A percentile compares a stretch with the other conserved stretches of the same genome.
phyloP scores from a whole-genome alignment of 1,140 invertebrate genomes.

The Drosophila asahinai region DNA sequence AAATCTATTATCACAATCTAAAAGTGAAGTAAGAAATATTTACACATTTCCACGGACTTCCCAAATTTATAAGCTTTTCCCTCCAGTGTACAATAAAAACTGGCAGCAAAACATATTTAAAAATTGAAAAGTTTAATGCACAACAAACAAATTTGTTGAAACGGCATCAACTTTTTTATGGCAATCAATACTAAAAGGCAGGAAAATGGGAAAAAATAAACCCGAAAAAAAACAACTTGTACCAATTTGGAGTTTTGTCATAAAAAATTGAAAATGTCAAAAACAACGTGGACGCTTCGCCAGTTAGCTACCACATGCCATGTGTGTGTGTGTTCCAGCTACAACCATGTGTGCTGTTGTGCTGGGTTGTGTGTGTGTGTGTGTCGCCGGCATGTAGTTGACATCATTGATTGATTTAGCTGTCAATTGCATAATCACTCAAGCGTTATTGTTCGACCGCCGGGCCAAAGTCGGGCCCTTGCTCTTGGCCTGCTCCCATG shows the following conservation, averaged over 20 bases:
- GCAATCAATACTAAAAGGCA: slow-evolving; percentile 48
- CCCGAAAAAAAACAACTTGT: slow-evolving; percentile 50
- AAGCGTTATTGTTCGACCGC: slow-evolving; percentile 84
- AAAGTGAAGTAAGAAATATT: no score
- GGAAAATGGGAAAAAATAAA: slow-evolving; percentile 5
- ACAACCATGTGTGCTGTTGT: slow-evolving; percentile 23
- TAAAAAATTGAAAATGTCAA: slow-evolving; percentile 84
- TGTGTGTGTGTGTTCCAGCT: slow-evolving; percentile 20
- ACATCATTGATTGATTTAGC: slow-evolving; percentile 85
- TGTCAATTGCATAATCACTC: slow-evolving; percentile 85
- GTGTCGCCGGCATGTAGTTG: slow-evolving; percentile 76
- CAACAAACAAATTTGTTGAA: slow-evolving; percentile 43
- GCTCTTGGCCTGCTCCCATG: slow-evolving; percentile 26
- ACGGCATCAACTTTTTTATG: slow-evolving; percentile 52
- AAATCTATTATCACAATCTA: no score
- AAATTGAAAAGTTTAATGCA: slow-evolving; percentile 55
- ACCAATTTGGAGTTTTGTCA: slow-evolving; percentile 79
- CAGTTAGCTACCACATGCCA: slow-evolving; percentile 51
- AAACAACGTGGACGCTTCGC: slow-evolving; percentile 65
- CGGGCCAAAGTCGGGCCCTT: slow-evolving; percentile 53
- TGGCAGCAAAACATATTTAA: slow-evolving; percentile 36
- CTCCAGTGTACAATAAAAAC: slow-evolving; percentile 8
- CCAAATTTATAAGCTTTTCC: not conserved
- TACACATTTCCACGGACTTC: not conserved
- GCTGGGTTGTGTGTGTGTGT: slow-evolving; percentile 28